Evolutionary conservation across 2,888 invertebrate species (phyloP).

Genomic region (Zaprionus bogoriensis): DNA sequence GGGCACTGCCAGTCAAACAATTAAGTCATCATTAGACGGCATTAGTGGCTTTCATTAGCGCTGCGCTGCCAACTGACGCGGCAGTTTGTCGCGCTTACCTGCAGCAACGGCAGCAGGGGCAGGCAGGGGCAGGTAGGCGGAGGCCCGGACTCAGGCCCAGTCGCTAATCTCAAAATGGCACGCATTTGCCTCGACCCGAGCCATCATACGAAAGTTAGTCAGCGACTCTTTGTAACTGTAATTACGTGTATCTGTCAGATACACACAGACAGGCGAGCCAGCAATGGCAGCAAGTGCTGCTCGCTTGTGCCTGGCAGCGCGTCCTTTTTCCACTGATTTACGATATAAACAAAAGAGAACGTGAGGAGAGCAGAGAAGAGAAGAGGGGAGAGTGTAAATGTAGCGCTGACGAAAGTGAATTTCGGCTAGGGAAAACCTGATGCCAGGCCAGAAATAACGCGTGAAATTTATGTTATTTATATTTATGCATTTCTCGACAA

Average conservation of each 20-base stretch:
- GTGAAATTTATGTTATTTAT: constrained; percentile 5
- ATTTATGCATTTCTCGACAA: constrained; percentile 8
- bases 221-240: constrained; percentile 49
- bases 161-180: constrained; percentile 63
- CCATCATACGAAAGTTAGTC: constrained; percentile 58
- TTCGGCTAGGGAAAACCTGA: constrained; percentile 23
- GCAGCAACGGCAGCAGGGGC: constrained; percentile 20
- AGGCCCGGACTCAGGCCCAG: constrained; percentile 1
- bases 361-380: too few relatives aligned
- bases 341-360: constrained; percentile 39
- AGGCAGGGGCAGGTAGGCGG: neutral
- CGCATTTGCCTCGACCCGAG: constrained; percentile 48
- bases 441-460: constrained; percentile 7
- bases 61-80: constrained; percentile 50
- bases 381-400: too few relatives aligned
- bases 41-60: constrained; percentile 60
- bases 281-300: constrained; percentile 43
- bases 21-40: constrained; percentile 71
- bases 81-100: constrained; percentile 34
- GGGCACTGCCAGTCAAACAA: constrained; percentile 36
- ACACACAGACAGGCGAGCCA: constrained; percentile 1
- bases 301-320: constrained; percentile 33
- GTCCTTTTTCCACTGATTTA: constrained; percentile 44
- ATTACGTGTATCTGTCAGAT: constrained; percentile 34
- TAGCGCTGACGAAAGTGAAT: constrained; percentile 27